Percentiles rank a stretch among this genome's conserved stretches.
Conservation (phyloP, 2,888 invertebrate species). For the Cerastoderma edule region DNA sequence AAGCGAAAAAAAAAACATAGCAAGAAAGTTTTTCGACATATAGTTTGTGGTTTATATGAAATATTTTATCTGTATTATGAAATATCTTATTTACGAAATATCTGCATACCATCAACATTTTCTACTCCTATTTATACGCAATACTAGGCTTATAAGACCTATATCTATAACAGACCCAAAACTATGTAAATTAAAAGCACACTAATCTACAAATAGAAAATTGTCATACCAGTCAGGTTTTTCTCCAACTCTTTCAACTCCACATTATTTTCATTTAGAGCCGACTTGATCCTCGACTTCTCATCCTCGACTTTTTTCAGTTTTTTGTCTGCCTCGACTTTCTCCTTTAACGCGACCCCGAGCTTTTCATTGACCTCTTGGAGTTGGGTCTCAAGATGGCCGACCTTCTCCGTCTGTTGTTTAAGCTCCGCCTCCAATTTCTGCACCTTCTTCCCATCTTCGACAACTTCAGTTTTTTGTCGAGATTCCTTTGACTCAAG, state of each 20-base stretch:
- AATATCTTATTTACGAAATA: too few species aligned
- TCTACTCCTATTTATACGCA: too few species aligned
- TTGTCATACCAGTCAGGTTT: constrained; percentile 59
- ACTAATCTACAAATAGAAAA: neutral
- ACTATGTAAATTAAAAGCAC: too few species aligned
- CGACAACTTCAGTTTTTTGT: constrained; percentile 15
- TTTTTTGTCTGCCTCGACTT: constrained; percentile 29
- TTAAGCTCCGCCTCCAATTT: constrained; percentile 41
- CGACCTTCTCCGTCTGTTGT: constrained; percentile 7
- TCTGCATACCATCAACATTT: too few species aligned
- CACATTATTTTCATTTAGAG: constrained; percentile 65
- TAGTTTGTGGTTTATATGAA: too few species aligned
- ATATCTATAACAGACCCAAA: too few species aligned
- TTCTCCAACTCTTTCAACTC: constrained; percentile 71
- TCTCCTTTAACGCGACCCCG: neutral
- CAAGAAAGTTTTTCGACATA: too few species aligned
- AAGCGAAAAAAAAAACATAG: too few species aligned
- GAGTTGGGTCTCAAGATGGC: constrained; percentile 11
- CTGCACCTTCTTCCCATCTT: too few species aligned
- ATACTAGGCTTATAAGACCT: too few species aligned
- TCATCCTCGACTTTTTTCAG: constrained; percentile 53
- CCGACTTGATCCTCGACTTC: constrained; percentile 48
- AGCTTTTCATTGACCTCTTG: constrained; percentile 16
- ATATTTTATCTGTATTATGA: too few species aligned
- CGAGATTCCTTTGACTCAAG: constrained; percentile 48